Conservation (phyloP, 1,140 invertebrate genomes). For the Musca domestica region DNA sequence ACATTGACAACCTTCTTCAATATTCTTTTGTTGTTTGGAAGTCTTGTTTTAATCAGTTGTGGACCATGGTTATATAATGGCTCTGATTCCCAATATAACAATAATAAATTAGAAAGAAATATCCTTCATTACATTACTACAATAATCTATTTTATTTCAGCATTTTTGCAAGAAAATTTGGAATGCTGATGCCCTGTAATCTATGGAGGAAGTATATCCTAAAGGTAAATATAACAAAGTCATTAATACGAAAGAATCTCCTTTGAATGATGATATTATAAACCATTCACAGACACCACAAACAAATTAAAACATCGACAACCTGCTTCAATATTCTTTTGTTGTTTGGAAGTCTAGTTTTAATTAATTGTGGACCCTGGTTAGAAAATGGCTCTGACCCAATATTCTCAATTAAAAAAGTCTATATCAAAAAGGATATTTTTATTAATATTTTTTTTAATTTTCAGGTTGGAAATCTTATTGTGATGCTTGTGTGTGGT, state of each 20-base stretch:
- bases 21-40: conserved; percentile 49
- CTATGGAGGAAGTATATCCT: too few species aligned
- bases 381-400: conserved; percentile 51
- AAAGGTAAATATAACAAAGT: too few species aligned
- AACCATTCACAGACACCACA: conserved; percentile 53
- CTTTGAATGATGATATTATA: conserved; percentile 46
- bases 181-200: too few species aligned
- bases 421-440: neutral
- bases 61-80: conserved; percentile 51
- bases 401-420: neutral
- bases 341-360: conserved; percentile 40
- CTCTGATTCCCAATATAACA: too few species aligned
- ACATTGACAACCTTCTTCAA: conserved; percentile 41
- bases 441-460: neutral
- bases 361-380: conserved; percentile 45
- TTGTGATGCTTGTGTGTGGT: too few species aligned
- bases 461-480: neutral
- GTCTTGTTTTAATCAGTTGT: conserved; percentile 42
- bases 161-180: too few species aligned
- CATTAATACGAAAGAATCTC: too few species aligned
- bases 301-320: conserved; percentile 38
- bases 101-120: too few species aligned
- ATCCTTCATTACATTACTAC: too few species aligned
- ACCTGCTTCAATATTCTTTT: conserved; percentile 52
- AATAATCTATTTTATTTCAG: too few species aligned